Conservation (phyloP, 2,888 invertebrate genomes). For the Phrixothrix hirtus region DNA sequence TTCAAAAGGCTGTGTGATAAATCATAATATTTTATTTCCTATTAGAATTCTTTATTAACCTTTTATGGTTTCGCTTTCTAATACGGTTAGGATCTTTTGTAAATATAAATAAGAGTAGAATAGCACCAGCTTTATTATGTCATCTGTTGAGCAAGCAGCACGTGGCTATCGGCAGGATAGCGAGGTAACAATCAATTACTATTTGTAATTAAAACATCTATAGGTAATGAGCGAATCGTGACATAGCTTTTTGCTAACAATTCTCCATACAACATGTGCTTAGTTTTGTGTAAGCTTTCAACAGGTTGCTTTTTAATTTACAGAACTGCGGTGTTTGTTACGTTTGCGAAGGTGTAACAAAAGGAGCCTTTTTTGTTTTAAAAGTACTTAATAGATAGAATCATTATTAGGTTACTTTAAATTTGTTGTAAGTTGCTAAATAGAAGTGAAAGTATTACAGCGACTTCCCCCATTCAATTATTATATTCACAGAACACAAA, state of each 20-base stretch:
- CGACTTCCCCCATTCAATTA: neutral
- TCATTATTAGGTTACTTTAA: no score
- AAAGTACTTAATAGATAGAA: no score
- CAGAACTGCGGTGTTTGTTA: conserved; percentile 3
- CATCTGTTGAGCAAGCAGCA: conserved; percentile 40
- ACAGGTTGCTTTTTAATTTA: conserved; percentile 15
- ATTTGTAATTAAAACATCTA: conserved; percentile 51
- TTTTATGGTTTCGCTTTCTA: conserved; percentile 13
- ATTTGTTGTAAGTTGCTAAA: no score
- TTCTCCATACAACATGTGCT: conserved; percentile 28
- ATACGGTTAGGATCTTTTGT: conserved; percentile 13
- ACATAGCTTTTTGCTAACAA: conserved; percentile 43
- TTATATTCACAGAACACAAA: neutral
- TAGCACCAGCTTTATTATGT: conserved; percentile 26
- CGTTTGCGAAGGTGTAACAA: conserved; percentile 10
- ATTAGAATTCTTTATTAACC: conserved; percentile 2
- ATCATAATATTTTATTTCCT: no score
- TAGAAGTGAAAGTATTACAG: no score
- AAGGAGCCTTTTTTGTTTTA: neutral
- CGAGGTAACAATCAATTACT: conserved; percentile 46
- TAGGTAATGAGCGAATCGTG: conserved; percentile 51
- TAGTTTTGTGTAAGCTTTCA: conserved; percentile 21
- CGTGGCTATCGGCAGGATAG: conserved; percentile 34
- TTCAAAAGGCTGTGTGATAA: no score
- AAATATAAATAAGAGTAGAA: conserved; percentile 21